A percentile compares a stretch with the other conserved stretches of the same genome.
phyloP scores from a whole-genome alignment of 2,113 vertebrate species.

The Leptocoma aspasia region DNA sequence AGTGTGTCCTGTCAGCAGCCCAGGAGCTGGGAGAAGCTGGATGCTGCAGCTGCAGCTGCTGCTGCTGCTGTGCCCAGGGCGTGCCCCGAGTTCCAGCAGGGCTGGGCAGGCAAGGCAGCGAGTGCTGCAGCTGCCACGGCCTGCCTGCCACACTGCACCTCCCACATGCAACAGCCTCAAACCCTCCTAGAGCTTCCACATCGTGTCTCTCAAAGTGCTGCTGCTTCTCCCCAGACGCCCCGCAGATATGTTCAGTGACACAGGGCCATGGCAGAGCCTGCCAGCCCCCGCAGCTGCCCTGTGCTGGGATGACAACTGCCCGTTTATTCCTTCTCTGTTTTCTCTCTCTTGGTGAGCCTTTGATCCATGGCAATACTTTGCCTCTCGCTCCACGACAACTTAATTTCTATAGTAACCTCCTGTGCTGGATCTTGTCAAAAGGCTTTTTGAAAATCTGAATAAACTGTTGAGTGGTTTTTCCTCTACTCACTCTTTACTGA shows the following conservation, averaged over 20 bases:
- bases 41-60: not conserved
- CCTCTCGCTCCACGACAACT: slow-evolving; percentile 27
- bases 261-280: accelerated
- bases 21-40: not conserved
- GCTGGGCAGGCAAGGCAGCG: not conserved
- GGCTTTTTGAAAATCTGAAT: slow-evolving; percentile 62
- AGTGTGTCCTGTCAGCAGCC: not conserved
- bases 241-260: accelerated
- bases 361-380: slow-evolving; percentile 22
- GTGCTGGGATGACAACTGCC: not conserved
- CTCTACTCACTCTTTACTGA: slow-evolving; percentile 26
- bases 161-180: accelerated
- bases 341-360: not conserved
- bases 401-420: slow-evolving; percentile 62
- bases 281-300: not conserved
- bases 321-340: not conserved
- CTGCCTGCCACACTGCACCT: not conserved
- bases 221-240: not conserved
- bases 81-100: accelerated
- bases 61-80: not conserved
- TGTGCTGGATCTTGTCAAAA: slow-evolving; percentile 33
- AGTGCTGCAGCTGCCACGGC: not conserved
- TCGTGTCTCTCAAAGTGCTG: not conserved
- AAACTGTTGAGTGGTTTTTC: slow-evolving; percentile 27
- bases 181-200: not conserved